Evolutionary conservation across 2,888 invertebrate genomes (phyloP), one percentile per base, ranked within the genome.

Genomic region (Sarcophaga subvicina): DNA sequence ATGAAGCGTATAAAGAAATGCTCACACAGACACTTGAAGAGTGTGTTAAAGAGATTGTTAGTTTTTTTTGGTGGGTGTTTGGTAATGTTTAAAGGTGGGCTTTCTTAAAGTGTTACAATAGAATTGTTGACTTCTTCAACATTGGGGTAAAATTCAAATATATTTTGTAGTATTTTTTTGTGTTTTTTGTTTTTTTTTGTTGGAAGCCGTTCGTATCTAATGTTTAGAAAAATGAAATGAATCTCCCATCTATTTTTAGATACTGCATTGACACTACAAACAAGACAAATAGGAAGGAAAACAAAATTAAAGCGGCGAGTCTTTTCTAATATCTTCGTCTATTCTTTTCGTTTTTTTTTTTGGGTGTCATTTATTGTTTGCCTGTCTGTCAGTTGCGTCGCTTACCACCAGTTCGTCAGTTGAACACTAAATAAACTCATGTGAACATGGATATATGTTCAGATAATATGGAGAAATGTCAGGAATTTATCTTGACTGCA

Each of bases 401-500:
- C 88, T 87, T 85, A 85, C 22, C 83, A 82, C 85, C 90, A 90
- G 90, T 91, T 91, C 90, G 90, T 88, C 89, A 71, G 63, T 80
- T 70, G 71, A 76, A 80, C 71, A 64, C 72, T 63, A 82, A 82
- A 70, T 70, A 82, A 78, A 75, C 82, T 54, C 73, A 27, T 82
- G 70, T 75, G 75, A 66, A 49, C 22, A 63, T 66, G 64, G 49
- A 76, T 49, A 75, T 10, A 67, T 27, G 6, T 37, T 17, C 37
- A 86, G 27, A 76, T 54, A 62, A 66, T 67, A 79, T 54, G 64
- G 70, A 69, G 76, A 72, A 72, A 82, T 70, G 67, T 64, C 80
- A 83, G 45, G 79, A 86, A 86, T 80, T 64, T 75, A 80, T 83
- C 75, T 86, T 25, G 75, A 64, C 70, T 71, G 67, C 70, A 49